Evolutionary conservation across 2,797 vertebrate species (phyloP).

Genomic region (Falco peregrinus): DNA sequence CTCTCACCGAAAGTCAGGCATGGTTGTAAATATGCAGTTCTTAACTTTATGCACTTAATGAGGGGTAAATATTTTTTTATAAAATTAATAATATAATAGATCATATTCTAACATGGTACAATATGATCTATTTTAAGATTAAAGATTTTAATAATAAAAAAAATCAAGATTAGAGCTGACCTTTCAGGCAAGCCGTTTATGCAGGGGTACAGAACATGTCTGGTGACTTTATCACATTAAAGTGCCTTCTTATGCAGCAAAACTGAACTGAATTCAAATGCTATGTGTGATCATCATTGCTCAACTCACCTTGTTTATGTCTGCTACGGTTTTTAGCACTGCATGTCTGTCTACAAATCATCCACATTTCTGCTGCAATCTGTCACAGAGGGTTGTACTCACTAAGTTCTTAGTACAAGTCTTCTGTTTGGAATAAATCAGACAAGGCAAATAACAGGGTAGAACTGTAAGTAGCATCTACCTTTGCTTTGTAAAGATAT

Average conservation of each 20-base stretch:
- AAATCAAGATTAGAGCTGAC: background rate
- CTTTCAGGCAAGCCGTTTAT: background rate
- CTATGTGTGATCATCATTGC: background rate
- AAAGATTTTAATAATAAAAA: background rate
- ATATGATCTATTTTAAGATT: background rate
- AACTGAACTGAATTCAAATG: background rate
- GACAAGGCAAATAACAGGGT: background rate
- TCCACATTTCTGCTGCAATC: background rate
- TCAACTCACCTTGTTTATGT: background rate
- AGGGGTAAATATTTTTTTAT: fast-evolving
- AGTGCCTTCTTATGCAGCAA: background rate
- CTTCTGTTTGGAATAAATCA: background rate
- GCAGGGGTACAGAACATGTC: background rate
- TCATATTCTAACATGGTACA: background rate
- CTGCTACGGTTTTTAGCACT: background rate
- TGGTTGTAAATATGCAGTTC: background rate
- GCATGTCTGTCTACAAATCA: background rate
- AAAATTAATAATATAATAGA: background rate
- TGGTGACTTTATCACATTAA: background rate
- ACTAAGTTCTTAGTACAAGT: background rate
- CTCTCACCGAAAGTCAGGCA: background rate
- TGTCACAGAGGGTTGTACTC: background rate
- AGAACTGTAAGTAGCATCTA: background rate
- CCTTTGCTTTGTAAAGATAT: background rate
- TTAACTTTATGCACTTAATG: background rate